phyloP scores from a whole-genome alignment of 2,113 vertebrate genomes.

The Phrynosoma platyrhinos region DNA sequence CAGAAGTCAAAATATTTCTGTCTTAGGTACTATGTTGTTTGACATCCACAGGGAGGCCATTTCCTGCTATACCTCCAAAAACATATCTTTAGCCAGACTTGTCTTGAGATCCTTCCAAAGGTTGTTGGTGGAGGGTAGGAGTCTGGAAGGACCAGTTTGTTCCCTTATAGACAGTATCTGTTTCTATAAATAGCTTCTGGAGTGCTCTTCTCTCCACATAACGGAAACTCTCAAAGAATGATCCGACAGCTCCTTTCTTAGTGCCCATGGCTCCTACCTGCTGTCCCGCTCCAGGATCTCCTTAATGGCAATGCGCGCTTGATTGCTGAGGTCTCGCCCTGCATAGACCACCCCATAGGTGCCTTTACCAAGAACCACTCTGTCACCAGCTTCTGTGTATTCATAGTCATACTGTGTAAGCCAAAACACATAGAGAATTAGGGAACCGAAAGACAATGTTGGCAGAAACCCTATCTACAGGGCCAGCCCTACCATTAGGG shows the following conservation, averaged over 20 bases:
- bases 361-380: constrained; percentile 89
- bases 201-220: not conserved
- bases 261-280: constrained; percentile 74
- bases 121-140: not conserved
- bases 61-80: not conserved
- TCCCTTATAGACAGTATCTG: not conserved
- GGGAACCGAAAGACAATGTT: not conserved
- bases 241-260: not conserved
- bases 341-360: constrained; percentile 92
- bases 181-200: not conserved
- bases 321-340: constrained; percentile 87
- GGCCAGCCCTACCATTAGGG: not conserved
- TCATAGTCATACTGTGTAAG: constrained; percentile 86
- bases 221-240: not conserved
- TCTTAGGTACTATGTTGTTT: not conserved
- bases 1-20: not conserved
- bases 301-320: constrained; percentile 93
- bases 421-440: accelerated
- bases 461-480: too few species aligned
- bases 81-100: not conserved
- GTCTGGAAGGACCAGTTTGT: not conserved
- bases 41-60: not conserved
- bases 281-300: constrained; percentile 92
- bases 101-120: not conserved
- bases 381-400: constrained; percentile 80